Conservation (phyloP, 2,888 invertebrate genomes). For the Druceiella hillmani region DNA sequence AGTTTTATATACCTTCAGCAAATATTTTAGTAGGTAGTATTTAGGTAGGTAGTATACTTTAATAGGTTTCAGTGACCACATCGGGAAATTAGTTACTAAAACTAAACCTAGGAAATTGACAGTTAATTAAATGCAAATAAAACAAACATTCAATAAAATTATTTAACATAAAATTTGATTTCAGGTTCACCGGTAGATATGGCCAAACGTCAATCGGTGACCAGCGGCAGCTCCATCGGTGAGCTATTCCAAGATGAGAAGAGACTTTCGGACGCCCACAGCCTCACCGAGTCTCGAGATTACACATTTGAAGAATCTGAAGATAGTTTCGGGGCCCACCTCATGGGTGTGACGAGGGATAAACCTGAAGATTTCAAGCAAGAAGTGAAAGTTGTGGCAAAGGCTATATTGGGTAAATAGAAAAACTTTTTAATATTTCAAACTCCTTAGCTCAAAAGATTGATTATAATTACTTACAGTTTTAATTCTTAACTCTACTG, state of each 20-base stretch:
- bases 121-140: too few relatives aligned
- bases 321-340: conserved; percentile 44
- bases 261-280: conserved; percentile 45
- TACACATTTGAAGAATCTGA: conserved; percentile 52
- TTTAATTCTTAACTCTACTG: too few relatives aligned
- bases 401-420: conserved; percentile 16
- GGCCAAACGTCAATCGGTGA: conserved; percentile 43
- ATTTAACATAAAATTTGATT: conserved; percentile 22
- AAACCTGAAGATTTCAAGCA: conserved; percentile 30
- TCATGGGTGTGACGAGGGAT: conserved; percentile 34
- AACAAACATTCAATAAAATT: too few relatives aligned
- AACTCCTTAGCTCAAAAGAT: too few relatives aligned
- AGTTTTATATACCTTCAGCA: too few relatives aligned
- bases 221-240: conserved; percentile 41
- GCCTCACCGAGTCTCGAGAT: conserved; percentile 47
- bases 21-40: too few relatives aligned
- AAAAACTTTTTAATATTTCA: too few relatives aligned
- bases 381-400: conserved; percentile 14
- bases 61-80: too few relatives aligned
- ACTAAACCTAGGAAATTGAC: too few relatives aligned
- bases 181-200: conserved; percentile 28
- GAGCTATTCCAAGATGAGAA: conserved; percentile 47
- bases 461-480: too few relatives aligned
- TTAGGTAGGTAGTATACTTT: too few relatives aligned
- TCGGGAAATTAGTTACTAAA: too few relatives aligned